Evolutionary conservation across 2,797 vertebrate genomes (phyloP), one percentile per base, ranked within the genome.

Genomic region (Anguilla anguilla): DNA sequence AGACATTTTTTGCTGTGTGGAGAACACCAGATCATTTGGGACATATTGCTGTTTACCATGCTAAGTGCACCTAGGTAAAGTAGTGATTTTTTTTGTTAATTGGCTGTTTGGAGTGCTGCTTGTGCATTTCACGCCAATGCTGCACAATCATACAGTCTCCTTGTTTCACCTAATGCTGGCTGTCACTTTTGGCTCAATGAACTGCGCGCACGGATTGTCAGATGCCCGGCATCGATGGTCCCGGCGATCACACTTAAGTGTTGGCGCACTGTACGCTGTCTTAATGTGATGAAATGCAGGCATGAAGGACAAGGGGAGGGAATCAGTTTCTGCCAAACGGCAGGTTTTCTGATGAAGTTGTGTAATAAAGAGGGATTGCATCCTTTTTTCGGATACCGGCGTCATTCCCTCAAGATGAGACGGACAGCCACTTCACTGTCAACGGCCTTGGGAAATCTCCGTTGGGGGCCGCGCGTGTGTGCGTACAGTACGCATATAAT

Each of bases 401-500:
- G 11, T 25, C 89, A 89, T 35, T 79, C 46, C 87, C 87, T 88
- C 89, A 88, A 86, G 39, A 25, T 13, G 39, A 69, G 57, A 85
- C 84, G 57, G 85, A 46, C 83, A 87, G 86, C 74, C 67, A 35
- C 46, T 87, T 49, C 53, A 51, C 84, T 89, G 88, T 67, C 83
- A 90, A 92, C 46, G 85, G 90, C n/a, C 74, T 53, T 87, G 88
- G 88, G 88, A 93, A 93, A 92, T 92, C 86, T 90, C 72, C 89
- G 89, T 90, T 87, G 91, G 85, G 81, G 86, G 88, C 59, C 77
- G 86, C 77, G 86, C 83, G 51, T 77, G 81, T 83, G 43, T 88
- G 74, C 86, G 86, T 89, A 92, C 89, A 90, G 87, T 86, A 69
- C 92, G 93, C 90, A 90, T 92, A 84, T 92, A 92, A 94, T 94